These are phyloP conservation scores for Acanthopagrus latus DNA, from an alignment of 2,797 vertebrate genomes.

Conservation along the genomic window DNA sequence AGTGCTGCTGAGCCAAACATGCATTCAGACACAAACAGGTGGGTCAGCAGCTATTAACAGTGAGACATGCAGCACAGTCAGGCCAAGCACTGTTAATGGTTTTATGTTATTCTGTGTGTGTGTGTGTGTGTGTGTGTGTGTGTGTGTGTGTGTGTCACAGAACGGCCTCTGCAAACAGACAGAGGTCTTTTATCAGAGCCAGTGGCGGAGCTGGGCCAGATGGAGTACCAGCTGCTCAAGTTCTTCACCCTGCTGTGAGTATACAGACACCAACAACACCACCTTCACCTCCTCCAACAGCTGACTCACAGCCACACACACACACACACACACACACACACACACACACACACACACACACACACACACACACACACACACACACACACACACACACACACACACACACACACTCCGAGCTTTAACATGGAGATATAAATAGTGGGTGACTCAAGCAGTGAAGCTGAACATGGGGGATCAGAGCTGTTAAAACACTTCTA, in stretches of 20 bases:
- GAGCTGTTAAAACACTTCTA: conserved; percentile 31
- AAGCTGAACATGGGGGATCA: conserved; percentile 18
- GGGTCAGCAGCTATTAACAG: conserved; percentile 10
- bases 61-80: conserved; percentile 21
- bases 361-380: conserved; percentile 39
- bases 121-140: conserved; percentile 46
- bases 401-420: conserved; percentile 14
- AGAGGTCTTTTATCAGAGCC: conserved; percentile 86
- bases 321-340: conserved; percentile 36
- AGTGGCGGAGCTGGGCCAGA: conserved; percentile 88
- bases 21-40: conserved; percentile 27
- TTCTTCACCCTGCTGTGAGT: conserved; percentile 96
- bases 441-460: conserved; percentile 35
- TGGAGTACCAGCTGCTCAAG: conserved; percentile 93
- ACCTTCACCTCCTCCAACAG: conserved; percentile 53
- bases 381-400: conserved; percentile 37
- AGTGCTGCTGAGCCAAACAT: not conserved
- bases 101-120: conserved; percentile 42
- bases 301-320: conserved; percentile 52
- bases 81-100: conserved; percentile 30
- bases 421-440: conserved; percentile 52
- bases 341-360: conserved; percentile 26
- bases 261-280: conserved; percentile 49
- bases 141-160: conserved; percentile 76
- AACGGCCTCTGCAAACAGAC: conserved; percentile 87